Percentiles rank a stretch among this genome's conserved stretches.
Evolutionary conservation across 2,888 invertebrate genomes (phyloP).

Genomic region (Chrysolina haemoptera): DNA sequence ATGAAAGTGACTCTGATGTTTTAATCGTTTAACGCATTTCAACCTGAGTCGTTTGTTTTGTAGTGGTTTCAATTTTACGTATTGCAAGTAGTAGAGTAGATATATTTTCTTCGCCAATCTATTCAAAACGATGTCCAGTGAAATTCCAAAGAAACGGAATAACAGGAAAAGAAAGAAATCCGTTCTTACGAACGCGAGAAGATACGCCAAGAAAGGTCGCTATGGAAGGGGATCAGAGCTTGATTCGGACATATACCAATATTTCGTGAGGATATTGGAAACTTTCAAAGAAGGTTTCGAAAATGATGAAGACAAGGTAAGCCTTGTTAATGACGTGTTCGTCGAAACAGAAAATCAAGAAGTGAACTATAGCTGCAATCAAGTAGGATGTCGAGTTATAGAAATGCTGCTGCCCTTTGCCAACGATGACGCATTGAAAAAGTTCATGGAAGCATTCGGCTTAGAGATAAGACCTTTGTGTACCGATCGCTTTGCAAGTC

Average conservation of each 20-base stretch:
- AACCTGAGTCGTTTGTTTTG: too few species aligned
- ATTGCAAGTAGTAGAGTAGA: neutral
- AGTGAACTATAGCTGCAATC: conserved; percentile 82
- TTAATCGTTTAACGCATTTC: too few species aligned
- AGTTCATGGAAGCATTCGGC: conserved; percentile 76
- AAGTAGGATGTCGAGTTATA: conserved; percentile 84
- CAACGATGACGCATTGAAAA: conserved; percentile 75
- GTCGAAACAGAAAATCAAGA: conserved; percentile 81
- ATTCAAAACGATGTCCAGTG: conserved; percentile 43
- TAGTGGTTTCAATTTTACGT: neutral
- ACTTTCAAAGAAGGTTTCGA: conserved; percentile 79
- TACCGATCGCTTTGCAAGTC: conserved; percentile 84
- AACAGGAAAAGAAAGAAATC: conserved; percentile 78
- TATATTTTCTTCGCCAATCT: too few species aligned
- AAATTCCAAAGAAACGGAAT: conserved; percentile 40
- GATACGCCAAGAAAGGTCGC: conserved; percentile 82
- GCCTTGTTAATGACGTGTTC: conserved; percentile 83
- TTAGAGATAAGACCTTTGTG: conserved; percentile 80
- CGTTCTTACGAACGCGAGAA: conserved; percentile 80
- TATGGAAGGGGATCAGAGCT: conserved; percentile 81
- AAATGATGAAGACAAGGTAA: conserved; percentile 79
- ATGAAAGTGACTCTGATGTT: too few species aligned
- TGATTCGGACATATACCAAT: conserved; percentile 82
- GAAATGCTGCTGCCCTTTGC: conserved; percentile 83
- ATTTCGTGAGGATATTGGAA: conserved; percentile 84